A percentile compares a stretch with the other conserved stretches of the same genome.
Evolutionary conservation across 2,797 vertebrate genomes (phyloP).

Genomic region (Falco berigora): DNA sequence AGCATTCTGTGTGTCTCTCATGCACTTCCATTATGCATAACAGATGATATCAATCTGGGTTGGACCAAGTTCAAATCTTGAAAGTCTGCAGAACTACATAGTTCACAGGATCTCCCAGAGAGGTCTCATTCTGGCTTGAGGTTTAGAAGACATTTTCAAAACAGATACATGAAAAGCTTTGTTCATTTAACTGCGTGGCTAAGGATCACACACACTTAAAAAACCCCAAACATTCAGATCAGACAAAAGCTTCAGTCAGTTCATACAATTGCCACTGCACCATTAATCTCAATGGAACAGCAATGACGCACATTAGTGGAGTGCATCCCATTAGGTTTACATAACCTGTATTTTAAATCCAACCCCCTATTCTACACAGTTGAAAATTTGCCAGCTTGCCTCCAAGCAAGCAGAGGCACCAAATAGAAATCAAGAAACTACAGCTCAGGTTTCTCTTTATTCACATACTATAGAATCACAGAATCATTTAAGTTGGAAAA

Average conservation of each 20-base stretch:
- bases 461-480: not conserved
- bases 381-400: not conserved
- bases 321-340: not conserved
- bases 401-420: not conserved
- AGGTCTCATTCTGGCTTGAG: not conserved
- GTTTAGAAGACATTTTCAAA: not conserved
- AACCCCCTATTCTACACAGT: not conserved
- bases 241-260: not conserved
- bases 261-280: not conserved
- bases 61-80: not conserved
- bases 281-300: not conserved
- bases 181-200: not conserved
- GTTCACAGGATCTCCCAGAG: not conserved
- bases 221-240: not conserved
- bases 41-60: conserved; percentile 2
- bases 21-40: not conserved
- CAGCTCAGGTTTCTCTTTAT: not conserved
- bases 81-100: not conserved
- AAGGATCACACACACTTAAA: not conserved
- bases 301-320: not conserved
- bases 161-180: not conserved
- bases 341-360: not conserved
- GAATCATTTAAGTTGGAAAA: no score
- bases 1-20: not conserved
- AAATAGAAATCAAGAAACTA: not conserved